A percentile compares a stretch with the other conserved stretches of the same genome.
phyloP scores from a whole-genome alignment of 2,113 vertebrate genomes.

The Furnarius figulus region DNA sequence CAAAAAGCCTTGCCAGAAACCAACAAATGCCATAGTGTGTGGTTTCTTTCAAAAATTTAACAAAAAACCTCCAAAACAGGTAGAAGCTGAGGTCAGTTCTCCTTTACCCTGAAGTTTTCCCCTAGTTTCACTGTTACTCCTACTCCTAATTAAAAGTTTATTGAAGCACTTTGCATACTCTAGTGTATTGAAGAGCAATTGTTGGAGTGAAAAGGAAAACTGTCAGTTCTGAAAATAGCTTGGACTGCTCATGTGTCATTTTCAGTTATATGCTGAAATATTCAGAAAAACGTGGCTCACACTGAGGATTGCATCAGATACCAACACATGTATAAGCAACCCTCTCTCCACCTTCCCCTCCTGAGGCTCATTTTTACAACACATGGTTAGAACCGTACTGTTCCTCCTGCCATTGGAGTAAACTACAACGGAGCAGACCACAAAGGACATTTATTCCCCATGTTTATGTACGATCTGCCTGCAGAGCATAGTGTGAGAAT shows the following conservation, averaged over 20 bases:
- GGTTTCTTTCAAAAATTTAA: background rate
- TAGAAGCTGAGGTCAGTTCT: background rate
- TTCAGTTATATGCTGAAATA: constrained; percentile 14
- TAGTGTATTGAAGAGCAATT: constrained; percentile 34
- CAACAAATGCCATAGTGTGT: background rate
- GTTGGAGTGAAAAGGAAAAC: constrained; percentile 38
- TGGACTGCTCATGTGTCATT: constrained; percentile 37
- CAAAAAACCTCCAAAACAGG: background rate
- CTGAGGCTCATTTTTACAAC: background rate
- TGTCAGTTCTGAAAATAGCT: constrained; percentile 59
- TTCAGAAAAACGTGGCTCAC: constrained; percentile 38
- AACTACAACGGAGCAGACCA: background rate
- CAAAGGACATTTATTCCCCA: constrained; percentile 3
- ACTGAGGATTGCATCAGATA: constrained; percentile 1
- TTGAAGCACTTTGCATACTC: constrained; percentile 32
- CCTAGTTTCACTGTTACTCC: background rate
- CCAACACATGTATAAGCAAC: background rate
- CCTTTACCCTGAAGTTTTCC: background rate
- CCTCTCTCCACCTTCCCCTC: background rate
- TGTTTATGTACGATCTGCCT: background rate
- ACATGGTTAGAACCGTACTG: background rate
- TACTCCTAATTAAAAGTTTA: constrained; percentile 52
- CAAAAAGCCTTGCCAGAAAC: background rate
- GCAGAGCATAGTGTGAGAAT: background rate
- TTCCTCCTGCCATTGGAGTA: constrained; percentile 8